Evolutionary conservation across 2,113 vertebrate species (phyloP), one percentile per base, ranked within the genome.

Genomic region (Onychostruthus taczanowskii): DNA sequence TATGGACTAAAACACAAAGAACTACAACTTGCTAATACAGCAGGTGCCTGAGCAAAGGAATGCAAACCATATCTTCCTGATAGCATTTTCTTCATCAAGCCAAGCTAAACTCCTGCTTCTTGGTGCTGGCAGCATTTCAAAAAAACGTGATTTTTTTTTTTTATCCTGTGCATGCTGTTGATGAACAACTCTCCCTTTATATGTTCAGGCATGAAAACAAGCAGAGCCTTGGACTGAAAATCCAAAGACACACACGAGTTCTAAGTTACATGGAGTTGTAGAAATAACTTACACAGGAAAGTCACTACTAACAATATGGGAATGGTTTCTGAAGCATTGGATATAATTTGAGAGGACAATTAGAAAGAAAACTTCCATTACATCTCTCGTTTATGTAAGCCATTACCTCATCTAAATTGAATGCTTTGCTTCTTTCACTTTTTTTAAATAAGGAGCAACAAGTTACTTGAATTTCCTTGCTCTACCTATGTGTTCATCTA

Each of bases 331-430:
- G 20, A 95, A 69, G 43, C 37, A 44, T 0, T 76, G 41, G 39
- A 26, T 80, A 16, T 83, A 39, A 86, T 68, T 50, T 73, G 59
- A 77, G 68, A 90, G n/a, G 30, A 70, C 68, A 85, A 86, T 84
- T 31, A 75, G 43, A 84, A 91, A 80, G 39, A 58, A 90, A 88
- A 58, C 35, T 88, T 92, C 88, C 79, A 96, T 86, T 85, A 83
- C 72, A 61, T 62, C 50, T 79, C 73, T 77, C 27, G 7, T 46
- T 94, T 86, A 74, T 20, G 24, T 80, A 89, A 95, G 64, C 35
- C 80, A 89, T 84, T 92, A 92, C 73, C 69, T 93, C 89, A 89
- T 52, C 56, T 56, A 58, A 91, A 81, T 16, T 13, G 50, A 94
- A 92, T 6, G 9, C 7, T 53, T 69, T 7, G 24, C 30, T 43